phyloP scores from a whole-genome alignment of 2,113 vertebrate species.

The Gopherus flavomarginatus region DNA sequence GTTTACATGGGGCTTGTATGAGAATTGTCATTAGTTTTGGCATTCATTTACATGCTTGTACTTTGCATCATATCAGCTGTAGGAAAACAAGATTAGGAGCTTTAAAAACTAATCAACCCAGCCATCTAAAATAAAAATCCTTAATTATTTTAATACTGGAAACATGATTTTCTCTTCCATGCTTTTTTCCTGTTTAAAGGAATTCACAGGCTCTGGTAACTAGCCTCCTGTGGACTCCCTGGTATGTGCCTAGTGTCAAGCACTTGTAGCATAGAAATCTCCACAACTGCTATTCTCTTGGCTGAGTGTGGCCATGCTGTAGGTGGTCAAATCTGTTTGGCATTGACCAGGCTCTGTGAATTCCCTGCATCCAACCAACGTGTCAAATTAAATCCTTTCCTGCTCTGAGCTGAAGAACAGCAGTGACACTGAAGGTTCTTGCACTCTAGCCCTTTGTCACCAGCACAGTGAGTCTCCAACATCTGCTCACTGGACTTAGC shows the following conservation, averaged over 20 bases:
- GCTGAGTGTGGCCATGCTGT: slow-evolving; percentile 58
- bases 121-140: slow-evolving; percentile 47
- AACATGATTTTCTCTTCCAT: not conserved
- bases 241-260: not conserved
- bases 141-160: slow-evolving; percentile 42
- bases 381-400: slow-evolving; percentile 75
- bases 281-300: slow-evolving; percentile 70
- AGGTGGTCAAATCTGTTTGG: slow-evolving; percentile 75
- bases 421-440: slow-evolving; percentile 58
- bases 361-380: slow-evolving; percentile 76
- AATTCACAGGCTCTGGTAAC: slow-evolving; percentile 5
- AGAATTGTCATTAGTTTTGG: slow-evolving; percentile 66
- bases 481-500: slow-evolving; percentile 68
- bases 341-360: slow-evolving; percentile 67
- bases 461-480: slow-evolving; percentile 62
- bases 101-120: slow-evolving; percentile 41
- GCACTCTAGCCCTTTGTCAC: slow-evolving; percentile 75
- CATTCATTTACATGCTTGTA: slow-evolving; percentile 63
- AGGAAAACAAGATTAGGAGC: not conserved
- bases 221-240: not conserved
- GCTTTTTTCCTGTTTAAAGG: slow-evolving; percentile 1
- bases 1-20: slow-evolving; percentile 68
- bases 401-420: slow-evolving; percentile 48
- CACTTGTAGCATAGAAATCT: slow-evolving; percentile 36
- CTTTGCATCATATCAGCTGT: not conserved